Evolutionary conservation across 2,113 vertebrate species (phyloP), one percentile per base, ranked within the genome.

Genomic region (human (Homo sapiens)): DNA sequence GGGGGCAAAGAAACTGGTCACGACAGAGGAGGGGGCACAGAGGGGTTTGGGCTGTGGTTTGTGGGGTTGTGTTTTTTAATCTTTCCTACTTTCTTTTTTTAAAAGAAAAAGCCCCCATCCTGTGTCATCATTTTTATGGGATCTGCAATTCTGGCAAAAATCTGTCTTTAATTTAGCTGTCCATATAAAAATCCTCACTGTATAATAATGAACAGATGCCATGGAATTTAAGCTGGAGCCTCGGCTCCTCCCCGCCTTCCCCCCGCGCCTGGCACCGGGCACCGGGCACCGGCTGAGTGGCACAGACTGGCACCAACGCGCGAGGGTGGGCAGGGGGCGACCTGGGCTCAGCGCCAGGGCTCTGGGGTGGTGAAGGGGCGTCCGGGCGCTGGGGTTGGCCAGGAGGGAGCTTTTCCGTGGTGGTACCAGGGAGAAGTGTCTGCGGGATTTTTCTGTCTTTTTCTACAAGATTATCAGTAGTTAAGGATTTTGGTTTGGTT

Each of bases 141-240:
- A 98, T 98, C 98, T 99, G 98, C 98, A 98, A 99, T 99, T 99
- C 99, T 99, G 99, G 99, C 99, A 99, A 98, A 99, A 99, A 99
- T 98, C 98, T 99, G 99, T 98, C 98, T 99, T 99, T 99, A 99
- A 99, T 99, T 99, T 99, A 99, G 99, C 99, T 99, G 98, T 98
- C 99, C 99, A 98, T 99, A 99, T 99, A 99, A 99, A 99, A 99
- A 98, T 98, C 98, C 99, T 99, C 99, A 98, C 99, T 99, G 99
- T 99, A 99, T 99, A 99, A 99, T 99, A 99, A 99, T 99, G 99
- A 99, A 99, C 99, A 99, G 99, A 99, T 99, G 99, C 99, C 99
- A 99, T 98, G 99, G 99, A 99, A 99, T 99, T 99, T 99, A 99
- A 98, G 99, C 99, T 98, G 99, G 99, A 99, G 98, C 98, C 98